Conservation (phyloP, 1,140 invertebrate genomes). For the Saxidomus purpurata region DNA sequence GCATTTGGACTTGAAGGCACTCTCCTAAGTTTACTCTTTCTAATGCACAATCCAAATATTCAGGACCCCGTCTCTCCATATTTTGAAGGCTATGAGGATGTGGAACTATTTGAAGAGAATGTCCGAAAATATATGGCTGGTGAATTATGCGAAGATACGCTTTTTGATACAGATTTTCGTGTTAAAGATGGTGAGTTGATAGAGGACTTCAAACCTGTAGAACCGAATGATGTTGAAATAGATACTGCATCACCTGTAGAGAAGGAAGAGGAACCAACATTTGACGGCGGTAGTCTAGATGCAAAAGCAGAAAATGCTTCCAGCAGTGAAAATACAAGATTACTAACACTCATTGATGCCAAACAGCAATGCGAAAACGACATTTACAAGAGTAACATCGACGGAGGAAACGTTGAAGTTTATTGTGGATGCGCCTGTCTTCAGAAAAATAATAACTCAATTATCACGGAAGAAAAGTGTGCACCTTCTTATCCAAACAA, state of each 20-base stretch:
- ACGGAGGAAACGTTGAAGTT: background rate
- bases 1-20: constrained; percentile 72
- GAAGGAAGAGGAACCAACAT: background rate
- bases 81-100: constrained; percentile 60
- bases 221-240: background rate
- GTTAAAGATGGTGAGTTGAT: constrained; percentile 9
- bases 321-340: background rate
- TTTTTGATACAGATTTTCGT: constrained; percentile 63
- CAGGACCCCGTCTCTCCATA: constrained; percentile 77
- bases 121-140: constrained; percentile 76
- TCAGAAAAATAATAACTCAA: too few species aligned
- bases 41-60: constrained; percentile 80
- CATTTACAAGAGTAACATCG: too few species aligned
- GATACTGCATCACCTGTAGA: background rate
- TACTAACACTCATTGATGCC: background rate
- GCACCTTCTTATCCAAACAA: too few species aligned
- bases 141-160: constrained; percentile 70
- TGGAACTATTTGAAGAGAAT: constrained; percentile 74
- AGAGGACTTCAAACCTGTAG: background rate
- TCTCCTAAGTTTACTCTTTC: constrained; percentile 78
- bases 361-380: too few species aligned
- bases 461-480: too few species aligned
- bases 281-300: background rate
- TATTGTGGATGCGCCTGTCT: too few species aligned
- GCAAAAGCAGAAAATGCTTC: background rate